A percentile compares a stretch with the other conserved stretches of the same genome.
Conservation (phyloP, 2,797 vertebrate species). For the Steatocranus sp. region DNA sequence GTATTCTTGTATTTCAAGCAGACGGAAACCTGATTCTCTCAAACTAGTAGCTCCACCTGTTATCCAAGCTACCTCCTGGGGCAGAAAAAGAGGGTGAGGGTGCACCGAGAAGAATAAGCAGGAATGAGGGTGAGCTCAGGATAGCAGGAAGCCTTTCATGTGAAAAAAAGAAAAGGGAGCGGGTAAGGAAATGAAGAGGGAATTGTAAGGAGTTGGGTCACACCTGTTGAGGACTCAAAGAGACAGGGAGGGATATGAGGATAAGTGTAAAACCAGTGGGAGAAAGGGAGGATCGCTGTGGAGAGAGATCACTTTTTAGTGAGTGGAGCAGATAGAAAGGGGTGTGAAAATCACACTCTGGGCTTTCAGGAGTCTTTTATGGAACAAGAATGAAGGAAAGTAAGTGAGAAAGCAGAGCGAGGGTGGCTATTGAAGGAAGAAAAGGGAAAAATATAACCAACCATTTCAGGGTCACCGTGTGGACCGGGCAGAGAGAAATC, state of each 20-base stretch:
- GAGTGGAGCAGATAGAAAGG: constrained; percentile 33
- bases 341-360: constrained; percentile 54
- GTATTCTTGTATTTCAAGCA: constrained; percentile 57
- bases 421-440: constrained; percentile 14
- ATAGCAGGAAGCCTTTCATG: constrained; percentile 60
- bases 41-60: constrained; percentile 64
- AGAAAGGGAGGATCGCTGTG: constrained; percentile 33
- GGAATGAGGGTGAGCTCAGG: constrained; percentile 40
- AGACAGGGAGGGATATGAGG: constrained; percentile 47
- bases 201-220: constrained; percentile 58
- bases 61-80: constrained; percentile 61
- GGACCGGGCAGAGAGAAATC: constrained; percentile 22
- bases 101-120: constrained; percentile 38
- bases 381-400: constrained; percentile 30
- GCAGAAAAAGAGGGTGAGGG: constrained; percentile 44
- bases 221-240: constrained; percentile 58
- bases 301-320: constrained; percentile 49
- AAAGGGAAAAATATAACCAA: constrained; percentile 35
- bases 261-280: constrained; percentile 50
- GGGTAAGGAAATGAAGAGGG: constrained; percentile 36
- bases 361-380: constrained; percentile 46
- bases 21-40: constrained; percentile 56
- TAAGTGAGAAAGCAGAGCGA: constrained; percentile 22
- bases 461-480: constrained; percentile 44
- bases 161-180: constrained; percentile 24